Conservation (phyloP, 2,888 invertebrate species). For the Pyrochroa serraticornis region DNA sequence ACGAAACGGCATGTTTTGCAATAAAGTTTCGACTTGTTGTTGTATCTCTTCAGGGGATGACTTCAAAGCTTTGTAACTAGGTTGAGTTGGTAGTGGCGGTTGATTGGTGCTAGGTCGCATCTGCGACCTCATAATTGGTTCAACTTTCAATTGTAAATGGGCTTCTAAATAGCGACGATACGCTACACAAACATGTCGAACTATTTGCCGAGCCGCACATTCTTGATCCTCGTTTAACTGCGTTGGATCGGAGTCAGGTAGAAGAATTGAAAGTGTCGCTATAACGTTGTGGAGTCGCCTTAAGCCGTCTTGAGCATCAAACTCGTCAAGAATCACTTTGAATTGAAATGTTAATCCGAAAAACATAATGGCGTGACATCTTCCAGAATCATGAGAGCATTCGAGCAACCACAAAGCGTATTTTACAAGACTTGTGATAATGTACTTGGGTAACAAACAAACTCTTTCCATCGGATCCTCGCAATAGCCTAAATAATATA, state of each 20-base stretch:
- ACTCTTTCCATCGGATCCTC: constrained; percentile 98
- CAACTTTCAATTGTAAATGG: constrained; percentile 82
- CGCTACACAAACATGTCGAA: constrained; percentile 88
- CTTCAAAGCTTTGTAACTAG: constrained; percentile 66
- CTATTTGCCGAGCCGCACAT: constrained; percentile 87
- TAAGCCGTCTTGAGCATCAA: constrained; percentile 92
- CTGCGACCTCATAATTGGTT: constrained; percentile 69
- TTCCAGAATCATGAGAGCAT: constrained; percentile 91
- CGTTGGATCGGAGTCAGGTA: constrained; percentile 72
- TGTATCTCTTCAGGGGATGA: constrained; percentile 81
- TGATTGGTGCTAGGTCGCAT: constrained; percentile 50
- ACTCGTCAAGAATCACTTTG: constrained; percentile 89
- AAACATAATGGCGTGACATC: constrained; percentile 98
- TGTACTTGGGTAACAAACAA: constrained; percentile 80
- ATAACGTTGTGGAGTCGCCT: constrained; percentile 93
- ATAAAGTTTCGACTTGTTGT: constrained; percentile 82
- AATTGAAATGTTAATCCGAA: constrained; percentile 95
- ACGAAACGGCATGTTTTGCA: constrained; percentile 76
- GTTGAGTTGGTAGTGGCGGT: constrained; percentile 52
- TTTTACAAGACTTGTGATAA: constrained; percentile 79
- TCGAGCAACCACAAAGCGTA: constrained; percentile 95
- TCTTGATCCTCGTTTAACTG: constrained; percentile 83
- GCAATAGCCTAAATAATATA: constrained; percentile 96
- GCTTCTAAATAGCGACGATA: constrained; percentile 90
- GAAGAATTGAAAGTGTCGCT: constrained; percentile 82